Conservation (phyloP, 2,888 invertebrate species). For the Exocentrus adspersus region DNA sequence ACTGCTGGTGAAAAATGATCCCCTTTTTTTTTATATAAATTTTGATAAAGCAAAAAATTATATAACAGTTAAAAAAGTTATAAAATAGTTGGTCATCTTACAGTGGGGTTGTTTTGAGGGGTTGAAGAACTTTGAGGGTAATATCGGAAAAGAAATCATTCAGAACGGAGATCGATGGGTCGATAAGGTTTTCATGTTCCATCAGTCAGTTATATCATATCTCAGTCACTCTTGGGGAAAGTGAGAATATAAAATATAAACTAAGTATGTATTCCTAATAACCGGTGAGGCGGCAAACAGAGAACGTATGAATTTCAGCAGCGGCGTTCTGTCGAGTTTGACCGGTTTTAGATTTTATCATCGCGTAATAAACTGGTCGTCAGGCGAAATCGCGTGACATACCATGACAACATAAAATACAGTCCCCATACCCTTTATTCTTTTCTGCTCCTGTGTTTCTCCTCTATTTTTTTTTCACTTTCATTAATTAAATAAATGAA, state of each 20-base stretch:
- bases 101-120: too few relatives aligned
- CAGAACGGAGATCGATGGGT: too few relatives aligned
- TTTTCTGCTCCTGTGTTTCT: constrained; percentile 52
- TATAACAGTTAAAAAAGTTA: not conserved
- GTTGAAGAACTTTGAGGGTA: too few relatives aligned
- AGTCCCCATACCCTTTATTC: constrained; percentile 57
- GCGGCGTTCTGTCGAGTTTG: constrained; percentile 55
- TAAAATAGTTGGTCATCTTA: too few relatives aligned
- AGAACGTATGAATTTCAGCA: constrained; percentile 44
- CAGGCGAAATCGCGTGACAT: constrained; percentile 62
- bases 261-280: constrained; percentile 30
- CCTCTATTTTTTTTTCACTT: constrained; percentile 54
- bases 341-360: constrained; percentile 60
- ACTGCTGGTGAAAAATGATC: too few relatives aligned
- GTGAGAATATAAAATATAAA: constrained; percentile 1
- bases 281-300: constrained; percentile 37
- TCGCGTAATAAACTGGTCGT: constrained; percentile 59
- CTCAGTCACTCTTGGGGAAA: not conserved
- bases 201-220: not conserved
- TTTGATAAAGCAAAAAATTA: not conserved
- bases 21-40: not conserved
- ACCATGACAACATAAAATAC: constrained; percentile 63
- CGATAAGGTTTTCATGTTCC: too few relatives aligned
- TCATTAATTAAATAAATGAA: constrained; percentile 61
- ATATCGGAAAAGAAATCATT: too few relatives aligned